A percentile compares a stretch with the other conserved stretches of the same genome.
These are phyloP conservation scores for Montipora cactus DNA, from an alignment of 64 coral and sea anemone species.

Conservation along the genomic window DNA sequence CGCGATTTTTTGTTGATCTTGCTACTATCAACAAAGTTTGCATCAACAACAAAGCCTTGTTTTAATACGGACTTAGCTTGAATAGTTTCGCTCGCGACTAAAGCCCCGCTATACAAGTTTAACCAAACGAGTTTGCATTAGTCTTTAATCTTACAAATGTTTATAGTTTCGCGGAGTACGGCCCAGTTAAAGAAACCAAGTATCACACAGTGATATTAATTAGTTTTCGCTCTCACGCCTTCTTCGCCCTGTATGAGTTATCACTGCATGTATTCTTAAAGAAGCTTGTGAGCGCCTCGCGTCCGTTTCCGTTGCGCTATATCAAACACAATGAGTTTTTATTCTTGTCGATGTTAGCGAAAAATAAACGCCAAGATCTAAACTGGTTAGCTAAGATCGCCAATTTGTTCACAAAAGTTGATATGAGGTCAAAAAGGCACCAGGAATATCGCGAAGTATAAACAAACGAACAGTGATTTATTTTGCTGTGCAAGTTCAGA, in stretches of 20 bases:
- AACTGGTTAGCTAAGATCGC: neutral
- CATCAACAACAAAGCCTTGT: constrained; percentile 43
- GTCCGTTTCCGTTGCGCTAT: constrained; percentile 3
- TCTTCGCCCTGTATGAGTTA: constrained; percentile 34
- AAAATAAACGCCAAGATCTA: neutral
- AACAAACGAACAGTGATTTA: constrained; percentile 27
- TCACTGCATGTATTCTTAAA: constrained; percentile 5
- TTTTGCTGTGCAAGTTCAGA: constrained; percentile 18
- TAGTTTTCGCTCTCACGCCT: constrained; percentile 69
- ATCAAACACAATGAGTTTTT: constrained; percentile 34
- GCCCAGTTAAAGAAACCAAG: constrained; percentile 34
- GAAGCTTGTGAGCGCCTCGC: constrained; percentile 63
- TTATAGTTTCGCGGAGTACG: constrained; percentile 51
- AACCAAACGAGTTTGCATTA: constrained; percentile 49
- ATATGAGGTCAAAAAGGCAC: constrained; percentile 50
- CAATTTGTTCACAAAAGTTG: neutral
- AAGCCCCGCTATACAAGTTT: constrained; percentile 18
- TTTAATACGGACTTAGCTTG: constrained; percentile 22
- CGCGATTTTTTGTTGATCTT: neutral
- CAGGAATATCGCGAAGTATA: neutral
- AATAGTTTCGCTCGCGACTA: constrained; percentile 40
- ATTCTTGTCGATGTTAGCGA: constrained; percentile 22
- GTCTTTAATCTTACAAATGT: constrained; percentile 61
- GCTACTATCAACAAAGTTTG: neutral
- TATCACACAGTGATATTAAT: constrained; percentile 73